Evolutionary conservation across 2,797 vertebrate species (phyloP).

Genomic region (Enteromius paludinosus): DNA sequence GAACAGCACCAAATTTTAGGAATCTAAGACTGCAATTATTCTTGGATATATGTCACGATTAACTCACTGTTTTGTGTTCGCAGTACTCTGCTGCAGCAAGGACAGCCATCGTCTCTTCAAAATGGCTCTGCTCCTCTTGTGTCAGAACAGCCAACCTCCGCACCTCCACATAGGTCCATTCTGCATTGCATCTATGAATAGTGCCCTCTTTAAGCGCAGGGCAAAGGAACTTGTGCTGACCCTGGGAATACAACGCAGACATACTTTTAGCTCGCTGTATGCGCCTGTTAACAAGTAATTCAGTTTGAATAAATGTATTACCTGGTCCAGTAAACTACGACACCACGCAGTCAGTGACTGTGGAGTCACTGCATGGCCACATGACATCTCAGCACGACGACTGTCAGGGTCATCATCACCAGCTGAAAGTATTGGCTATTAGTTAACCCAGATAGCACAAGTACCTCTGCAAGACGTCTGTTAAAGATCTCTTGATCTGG

Average conservation of each 20-base stretch:
- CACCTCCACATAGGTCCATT: constrained; percentile 74
- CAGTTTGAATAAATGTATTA: constrained; percentile 24
- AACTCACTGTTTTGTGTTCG: constrained; percentile 72
- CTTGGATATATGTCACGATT: neutral
- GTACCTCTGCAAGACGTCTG: too few relatives aligned
- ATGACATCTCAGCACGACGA: constrained; percentile 74
- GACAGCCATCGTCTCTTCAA: constrained; percentile 70
- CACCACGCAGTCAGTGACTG: constrained; percentile 76
- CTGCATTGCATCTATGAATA: constrained; percentile 42
- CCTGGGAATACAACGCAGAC: constrained; percentile 59
- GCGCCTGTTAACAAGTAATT: neutral
- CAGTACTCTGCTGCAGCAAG: constrained; percentile 69
- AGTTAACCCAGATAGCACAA: neutral
- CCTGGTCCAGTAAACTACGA: constrained; percentile 76
- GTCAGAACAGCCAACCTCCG: constrained; percentile 73
- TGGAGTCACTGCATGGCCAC: constrained; percentile 75
- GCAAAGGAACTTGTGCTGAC: constrained; percentile 72
- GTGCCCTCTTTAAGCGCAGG: constrained; percentile 65
- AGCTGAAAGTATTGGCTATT: constrained; percentile 57
- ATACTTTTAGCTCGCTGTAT: neutral
- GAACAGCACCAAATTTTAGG: neutral
- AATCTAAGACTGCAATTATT: neutral
- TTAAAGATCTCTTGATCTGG: too few relatives aligned
- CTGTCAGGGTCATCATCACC: constrained; percentile 66
- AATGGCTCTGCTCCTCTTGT: constrained; percentile 70